Base-by-base conservation (phyloP, 2,797 vertebrate genomes). In the Huso huso region DNA sequence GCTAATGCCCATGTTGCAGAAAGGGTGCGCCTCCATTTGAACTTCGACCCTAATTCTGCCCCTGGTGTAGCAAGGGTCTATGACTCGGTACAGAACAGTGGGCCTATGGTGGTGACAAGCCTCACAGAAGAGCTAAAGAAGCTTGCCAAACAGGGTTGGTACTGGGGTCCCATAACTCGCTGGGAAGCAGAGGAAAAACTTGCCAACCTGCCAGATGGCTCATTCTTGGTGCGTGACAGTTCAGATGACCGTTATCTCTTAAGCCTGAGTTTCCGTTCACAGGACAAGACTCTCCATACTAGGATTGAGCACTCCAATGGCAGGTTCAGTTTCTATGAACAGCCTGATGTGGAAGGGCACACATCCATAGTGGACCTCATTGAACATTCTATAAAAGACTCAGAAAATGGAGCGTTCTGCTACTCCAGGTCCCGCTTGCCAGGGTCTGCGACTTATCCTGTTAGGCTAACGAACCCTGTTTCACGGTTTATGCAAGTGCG, bases 401-500 rank as follows among this genome's bases (percentile, higher is more conserved):
- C 97, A 0, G 97, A 99, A 79, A 96, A 93, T 2, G 96, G 97
- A 80, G 97, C 96, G 55, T 99, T 99, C 83, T 99, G 97, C 79
- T 98, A 99, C 74, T 99, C 97, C 1, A 87, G 97, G 76, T 99
- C 97, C 69, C 94, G 97, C 59, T 77, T 98, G 75, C 96, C 97
- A 61, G 96, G 97, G 63, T 98, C 97, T n/a, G 95, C 93, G 59
- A 98, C 93, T 6, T 98, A 99, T 79, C 97, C 96, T 0, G 97
- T 99, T 72, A 88, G 97, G 85, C 87, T 99, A 81, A 99, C 96
- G 74, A 95, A 94, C 73, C 95, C 95, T 0, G 95, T 97, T 48
- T 99, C 97, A 55, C 89, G 95, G 68, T 99, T 99, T 85, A 99
- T 99, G 96, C 95, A 98, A 93, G 96, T 99, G 81, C 95, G 95